A percentile compares a stretch with the other conserved stretches of the same genome.
Evolutionary conservation across 30 jellyfish, hydroid and myxozoan species (phyloP).

Genomic region (Aurelia aurita): DNA sequence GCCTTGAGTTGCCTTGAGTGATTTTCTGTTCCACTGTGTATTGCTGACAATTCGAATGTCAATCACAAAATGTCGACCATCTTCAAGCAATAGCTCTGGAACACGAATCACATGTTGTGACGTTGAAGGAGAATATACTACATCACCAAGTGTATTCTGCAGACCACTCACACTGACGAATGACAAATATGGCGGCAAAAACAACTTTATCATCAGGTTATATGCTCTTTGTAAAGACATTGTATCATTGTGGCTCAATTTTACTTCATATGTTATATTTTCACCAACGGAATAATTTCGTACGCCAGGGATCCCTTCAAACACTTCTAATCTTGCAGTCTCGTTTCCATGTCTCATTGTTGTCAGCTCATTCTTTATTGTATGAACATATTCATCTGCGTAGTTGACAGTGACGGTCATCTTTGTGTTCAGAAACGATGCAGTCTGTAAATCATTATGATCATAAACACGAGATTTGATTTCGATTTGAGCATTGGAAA

Average conservation of each 20-base stretch:
- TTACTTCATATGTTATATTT: slow-evolving; percentile 12
- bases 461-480: slow-evolving; percentile 28
- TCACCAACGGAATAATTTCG: slow-evolving; percentile 40
- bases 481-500: slow-evolving; percentile 25
- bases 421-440: not conserved
- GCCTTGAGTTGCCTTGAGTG: slow-evolving; percentile 1
- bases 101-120: slow-evolving; percentile 23
- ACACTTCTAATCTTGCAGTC: slow-evolving; percentile 6
- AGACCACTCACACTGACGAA: slow-evolving; percentile 19
- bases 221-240: slow-evolving; percentile 35
- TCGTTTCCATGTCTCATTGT: slow-evolving; percentile 16
- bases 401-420: slow-evolving; percentile 13
- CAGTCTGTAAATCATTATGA: slow-evolving; percentile 26
- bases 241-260: not conserved
- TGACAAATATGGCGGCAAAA: slow-evolving; percentile 50
- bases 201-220: slow-evolving; percentile 13
- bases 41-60: slow-evolving; percentile 11
- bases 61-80: not conserved
- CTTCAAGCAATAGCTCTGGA: slow-evolving; percentile 25
- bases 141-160: slow-evolving; percentile 27
- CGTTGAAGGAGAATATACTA: not conserved
- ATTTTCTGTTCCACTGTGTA: slow-evolving; percentile 1
- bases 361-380: not conserved
- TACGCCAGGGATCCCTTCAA: not conserved
- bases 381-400: slow-evolving; percentile 12